Evolutionary conservation across 1,140 invertebrate species (phyloP).

Genomic region (Ridgeia piscesae): DNA sequence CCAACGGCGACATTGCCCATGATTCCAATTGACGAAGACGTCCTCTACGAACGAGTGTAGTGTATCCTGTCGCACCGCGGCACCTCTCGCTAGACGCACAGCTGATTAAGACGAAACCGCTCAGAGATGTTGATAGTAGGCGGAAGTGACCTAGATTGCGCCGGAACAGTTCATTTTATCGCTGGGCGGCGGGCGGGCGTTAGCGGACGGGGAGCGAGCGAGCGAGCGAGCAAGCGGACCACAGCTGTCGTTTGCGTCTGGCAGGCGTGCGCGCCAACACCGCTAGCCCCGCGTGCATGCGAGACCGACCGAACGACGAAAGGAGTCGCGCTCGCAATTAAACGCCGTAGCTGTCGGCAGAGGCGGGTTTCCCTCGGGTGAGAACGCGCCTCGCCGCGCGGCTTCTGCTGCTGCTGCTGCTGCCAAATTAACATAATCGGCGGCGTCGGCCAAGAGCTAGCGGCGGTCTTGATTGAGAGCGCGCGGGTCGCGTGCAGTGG

Average conservation of each 20-base stretch:
- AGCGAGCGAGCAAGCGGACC: not conserved
- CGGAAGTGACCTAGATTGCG: not conserved
- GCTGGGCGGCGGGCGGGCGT: too few relatives aligned
- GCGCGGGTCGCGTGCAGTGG: not conserved
- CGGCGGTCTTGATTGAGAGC: too few relatives aligned
- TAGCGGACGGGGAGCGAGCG: too few relatives aligned
- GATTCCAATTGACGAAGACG: not conserved
- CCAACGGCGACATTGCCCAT: not conserved
- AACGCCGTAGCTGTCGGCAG: not conserved
- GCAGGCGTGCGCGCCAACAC: not conserved
- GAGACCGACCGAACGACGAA: not conserved
- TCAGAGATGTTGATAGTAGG: constrained; percentile 5
- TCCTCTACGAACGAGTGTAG: not conserved
- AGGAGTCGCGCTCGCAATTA: not conserved
- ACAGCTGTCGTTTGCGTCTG: not conserved
- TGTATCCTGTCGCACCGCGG: not conserved
- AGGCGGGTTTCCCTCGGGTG: not conserved
- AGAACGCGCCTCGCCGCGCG: not conserved
- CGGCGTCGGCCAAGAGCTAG: not conserved
- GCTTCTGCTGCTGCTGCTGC: too few relatives aligned
- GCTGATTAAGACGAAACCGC: constrained; percentile 3
- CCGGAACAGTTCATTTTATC: constrained; percentile 1
- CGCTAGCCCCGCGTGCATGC: not conserved
- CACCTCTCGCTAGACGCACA: not conserved
- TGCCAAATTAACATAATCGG: not conserved